Base-by-base conservation (phyloP, 2,797 vertebrate species). In the Acrocephalus scirpaceus region DNA sequence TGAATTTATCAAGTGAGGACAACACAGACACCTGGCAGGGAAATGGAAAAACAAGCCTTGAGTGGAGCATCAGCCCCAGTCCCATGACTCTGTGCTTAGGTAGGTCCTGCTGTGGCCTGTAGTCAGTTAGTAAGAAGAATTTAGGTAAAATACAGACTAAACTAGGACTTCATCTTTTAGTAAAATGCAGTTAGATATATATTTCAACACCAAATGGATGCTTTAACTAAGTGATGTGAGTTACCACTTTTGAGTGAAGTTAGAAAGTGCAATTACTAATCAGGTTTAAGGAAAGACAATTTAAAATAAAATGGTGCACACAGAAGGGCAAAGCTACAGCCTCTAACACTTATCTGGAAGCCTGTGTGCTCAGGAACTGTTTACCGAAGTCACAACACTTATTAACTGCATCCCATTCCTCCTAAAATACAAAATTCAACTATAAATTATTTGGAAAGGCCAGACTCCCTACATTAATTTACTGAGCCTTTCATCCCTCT, bases 381-480 rank as follows among this genome's bases (percentile, higher is more conserved):
- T 97, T 95, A 93, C 86, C 84, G 53, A 95, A 97, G 79, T 82
- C 88, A 71, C 40, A 95, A 77, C 69, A 77, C 96, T 97, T 97
- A 96, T 96, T 97, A 98, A 96, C 85, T 70, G 20, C 48, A 78
- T 95, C 90, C 25, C 11, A 94, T 97, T 96, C 85, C 73, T 95
- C 91, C 88, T 95, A 74, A 92, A 97, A 96, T 84, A 92, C n/a
- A 86, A 71, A 93, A 96, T 73, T 95, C 90, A 94, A 76, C 92
- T 80, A 92, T 95, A 97, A 97, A 97, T 97, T 97, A 96, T 96
- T 96, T 97, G 95, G 91, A 97, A 98, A 96, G 95, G 48, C 88
- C 61, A 89, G 91, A 96, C 76, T 96, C 61, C 93, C 65, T 69
- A 80, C 84, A 71, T 96, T 96, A 96, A 97, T 98, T 97, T 96